These are phyloP conservation scores for Pseudococcus viburni DNA, from an alignment of 2,888 invertebrate genomes.

Conservation along the genomic window DNA sequence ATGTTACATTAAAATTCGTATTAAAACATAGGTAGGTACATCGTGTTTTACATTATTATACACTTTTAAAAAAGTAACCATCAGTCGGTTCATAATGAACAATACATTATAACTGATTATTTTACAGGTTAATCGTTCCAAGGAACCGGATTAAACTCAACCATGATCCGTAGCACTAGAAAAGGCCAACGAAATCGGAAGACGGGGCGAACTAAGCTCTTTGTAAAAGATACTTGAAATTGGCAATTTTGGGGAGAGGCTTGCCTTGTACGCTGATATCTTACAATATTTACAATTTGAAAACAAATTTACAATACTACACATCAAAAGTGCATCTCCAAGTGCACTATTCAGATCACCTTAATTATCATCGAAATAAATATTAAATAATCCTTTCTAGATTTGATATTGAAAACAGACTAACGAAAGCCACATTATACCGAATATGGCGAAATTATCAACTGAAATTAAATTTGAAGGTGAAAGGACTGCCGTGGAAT, in stretches of 20 bases:
- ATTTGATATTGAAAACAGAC: background rate
- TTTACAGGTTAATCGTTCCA: constrained; percentile 40
- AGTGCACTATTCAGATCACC: background rate
- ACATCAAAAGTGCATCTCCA: background rate
- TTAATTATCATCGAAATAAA: background rate
- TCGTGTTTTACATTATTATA: constrained; percentile 48
- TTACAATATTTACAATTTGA: constrained; percentile 17
- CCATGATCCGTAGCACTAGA: background rate
- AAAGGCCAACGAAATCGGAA: background rate
- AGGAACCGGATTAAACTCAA: constrained; percentile 10
- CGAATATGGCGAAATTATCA: constrained; percentile 70
- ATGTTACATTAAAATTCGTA: constrained; percentile 27
- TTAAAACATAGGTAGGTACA: constrained; percentile 50
- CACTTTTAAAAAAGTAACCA: background rate
- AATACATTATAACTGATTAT: constrained; percentile 45
- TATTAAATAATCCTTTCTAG: background rate
- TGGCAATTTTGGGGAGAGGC: background rate
- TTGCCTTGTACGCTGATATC: constrained; percentile 6
- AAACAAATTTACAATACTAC: constrained; percentile 19
- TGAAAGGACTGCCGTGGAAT: constrained; percentile 91
- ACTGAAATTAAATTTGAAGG: constrained; percentile 98
- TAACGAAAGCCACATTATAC: background rate
- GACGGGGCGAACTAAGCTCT: constrained; percentile 48
- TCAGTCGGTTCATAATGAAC: constrained; percentile 32
- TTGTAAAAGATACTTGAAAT: background rate